These are phyloP conservation scores for Minunthozetes semirufus DNA, from an alignment of 2,888 invertebrate genomes.

Conservation along the genomic window DNA sequence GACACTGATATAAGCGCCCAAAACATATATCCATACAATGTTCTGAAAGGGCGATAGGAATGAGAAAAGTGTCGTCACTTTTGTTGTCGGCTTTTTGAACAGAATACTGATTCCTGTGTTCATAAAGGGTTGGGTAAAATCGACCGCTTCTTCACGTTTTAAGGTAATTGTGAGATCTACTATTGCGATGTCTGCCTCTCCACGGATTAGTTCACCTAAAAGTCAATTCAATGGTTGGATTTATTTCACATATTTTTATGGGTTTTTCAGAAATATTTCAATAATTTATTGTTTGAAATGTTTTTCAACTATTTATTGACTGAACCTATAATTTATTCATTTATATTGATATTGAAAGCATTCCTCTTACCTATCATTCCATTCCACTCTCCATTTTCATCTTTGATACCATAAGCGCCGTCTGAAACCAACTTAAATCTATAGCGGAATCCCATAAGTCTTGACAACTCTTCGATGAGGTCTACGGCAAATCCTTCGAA, in stretches of 20 bases:
- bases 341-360: neutral
- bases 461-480: conserved; percentile 65
- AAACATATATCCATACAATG: conserved; percentile 76
- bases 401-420: conserved; percentile 60
- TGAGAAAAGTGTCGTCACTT: conserved; percentile 78
- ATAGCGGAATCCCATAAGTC: conserved; percentile 72
- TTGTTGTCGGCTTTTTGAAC: conserved; percentile 75
- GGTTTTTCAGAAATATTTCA: no score
- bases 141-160: conserved; percentile 53
- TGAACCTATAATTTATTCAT: neutral
- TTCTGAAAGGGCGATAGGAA: conserved; percentile 81
- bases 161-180: conserved; percentile 56
- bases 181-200: conserved; percentile 53
- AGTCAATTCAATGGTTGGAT: neutral
- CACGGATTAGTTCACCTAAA: conserved; percentile 31
- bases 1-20: conserved; percentile 71
- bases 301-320: neutral
- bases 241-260: neutral
- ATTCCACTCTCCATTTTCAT: conserved; percentile 41
- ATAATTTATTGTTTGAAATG: neutral
- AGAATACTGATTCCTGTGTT: conserved; percentile 72
- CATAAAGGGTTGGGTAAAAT: conserved; percentile 53
- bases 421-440: conserved; percentile 71
- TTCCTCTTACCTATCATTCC: conserved; percentile 40
- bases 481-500: conserved; percentile 75